These are phyloP conservation scores for Herpetotheres cachinnans DNA, from an alignment of 2,113 vertebrate species.

Conservation along the genomic window DNA sequence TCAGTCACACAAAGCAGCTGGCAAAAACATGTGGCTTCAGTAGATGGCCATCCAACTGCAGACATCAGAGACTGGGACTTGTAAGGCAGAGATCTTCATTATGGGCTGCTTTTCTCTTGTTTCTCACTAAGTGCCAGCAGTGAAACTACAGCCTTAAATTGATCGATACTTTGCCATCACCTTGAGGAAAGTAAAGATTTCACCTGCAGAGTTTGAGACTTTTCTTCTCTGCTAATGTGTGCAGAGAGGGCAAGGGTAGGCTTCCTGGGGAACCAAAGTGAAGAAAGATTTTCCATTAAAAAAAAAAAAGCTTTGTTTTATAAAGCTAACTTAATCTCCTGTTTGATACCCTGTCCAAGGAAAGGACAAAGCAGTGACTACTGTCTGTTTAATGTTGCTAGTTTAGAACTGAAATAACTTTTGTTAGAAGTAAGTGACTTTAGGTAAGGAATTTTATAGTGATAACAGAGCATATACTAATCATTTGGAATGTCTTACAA, in stretches of 20 bases:
- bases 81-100: neutral
- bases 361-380: neutral
- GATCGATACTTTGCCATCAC: neutral
- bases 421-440: neutral
- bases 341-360: neutral
- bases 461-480: neutral
- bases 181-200: neutral
- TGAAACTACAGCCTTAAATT: neutral
- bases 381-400: neutral
- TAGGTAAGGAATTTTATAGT: neutral
- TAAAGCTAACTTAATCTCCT: neutral
- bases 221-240: neutral
- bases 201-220: neutral
- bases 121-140: neutral
- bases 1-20: neutral
- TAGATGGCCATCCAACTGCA: neutral
- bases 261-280: neutral
- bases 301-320: neutral
- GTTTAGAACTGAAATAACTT: neutral
- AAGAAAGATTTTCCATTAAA: neutral
- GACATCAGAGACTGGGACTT: neutral
- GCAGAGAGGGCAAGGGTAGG: neutral
- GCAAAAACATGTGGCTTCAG: neutral
- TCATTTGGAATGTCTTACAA: neutral
- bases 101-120: neutral